phyloP scores from a whole-genome alignment of 2,888 invertebrate genomes.

The Limenitis camilla region DNA sequence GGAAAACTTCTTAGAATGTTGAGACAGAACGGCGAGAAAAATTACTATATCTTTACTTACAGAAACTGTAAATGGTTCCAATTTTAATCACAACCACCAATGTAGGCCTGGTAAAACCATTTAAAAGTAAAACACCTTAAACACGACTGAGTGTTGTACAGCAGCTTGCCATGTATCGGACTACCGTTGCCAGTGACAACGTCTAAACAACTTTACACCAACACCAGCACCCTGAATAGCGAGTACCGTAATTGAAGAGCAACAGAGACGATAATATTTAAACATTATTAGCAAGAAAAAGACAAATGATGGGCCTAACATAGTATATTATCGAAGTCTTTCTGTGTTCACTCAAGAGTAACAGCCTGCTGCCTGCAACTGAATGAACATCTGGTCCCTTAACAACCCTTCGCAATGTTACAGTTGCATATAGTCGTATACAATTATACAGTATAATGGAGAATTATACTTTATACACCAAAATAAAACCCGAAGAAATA shows the following conservation, averaged over 20 bases:
- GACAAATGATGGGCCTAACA: slow-evolving; percentile 51
- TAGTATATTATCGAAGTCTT: slow-evolving; percentile 49
- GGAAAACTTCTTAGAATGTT: too few relatives aligned
- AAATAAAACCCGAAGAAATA: too few relatives aligned
- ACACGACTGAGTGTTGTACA: slow-evolving; percentile 47
- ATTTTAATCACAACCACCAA: too few relatives aligned
- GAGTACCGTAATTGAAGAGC: slow-evolving; percentile 37
- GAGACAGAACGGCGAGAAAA: too few relatives aligned
- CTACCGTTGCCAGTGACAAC: slow-evolving; percentile 67
- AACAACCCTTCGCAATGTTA: slow-evolving; percentile 23
- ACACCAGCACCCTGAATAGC: slow-evolving; percentile 49
- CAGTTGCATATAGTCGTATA: neutral
- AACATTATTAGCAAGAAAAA: slow-evolving; percentile 34
- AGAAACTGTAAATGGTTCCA: too few relatives aligned
- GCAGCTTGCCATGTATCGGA: slow-evolving; percentile 55
- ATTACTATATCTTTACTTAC: too few relatives aligned
- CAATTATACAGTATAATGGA: neutral
- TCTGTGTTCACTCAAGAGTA: slow-evolving; percentile 64
- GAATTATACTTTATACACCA: too few relatives aligned
- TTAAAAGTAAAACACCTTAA: slow-evolving; percentile 41
- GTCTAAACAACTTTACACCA: slow-evolving; percentile 62
- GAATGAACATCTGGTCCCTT: slow-evolving; percentile 55
- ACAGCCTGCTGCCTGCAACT: slow-evolving; percentile 50
- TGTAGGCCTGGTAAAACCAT: too few relatives aligned
- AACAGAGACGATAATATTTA: slow-evolving; percentile 44